Evolutionary conservation across 1,140 invertebrate genomes (phyloP).

Genomic region (Dendrolimus punctatus): DNA sequence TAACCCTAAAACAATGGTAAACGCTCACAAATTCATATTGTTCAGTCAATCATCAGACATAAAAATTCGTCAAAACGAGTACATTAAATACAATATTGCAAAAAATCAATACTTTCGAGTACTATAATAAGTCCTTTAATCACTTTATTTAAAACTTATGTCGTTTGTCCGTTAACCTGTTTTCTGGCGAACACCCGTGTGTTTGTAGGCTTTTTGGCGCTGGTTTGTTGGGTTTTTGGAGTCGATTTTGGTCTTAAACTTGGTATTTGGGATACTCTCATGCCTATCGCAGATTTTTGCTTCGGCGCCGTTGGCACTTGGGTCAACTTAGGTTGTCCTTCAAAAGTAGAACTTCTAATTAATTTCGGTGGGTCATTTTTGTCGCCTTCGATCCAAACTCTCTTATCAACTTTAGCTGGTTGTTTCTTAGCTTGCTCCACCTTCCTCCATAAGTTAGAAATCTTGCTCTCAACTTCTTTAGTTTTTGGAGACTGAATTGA

Average conservation of each 20-base stretch:
- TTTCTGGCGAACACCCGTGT: constrained; percentile 38
- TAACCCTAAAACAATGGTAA: too few relatives aligned
- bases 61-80: too few relatives aligned
- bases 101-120: background rate
- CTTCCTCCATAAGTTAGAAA: constrained; percentile 90
- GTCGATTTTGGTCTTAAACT: constrained; percentile 39
- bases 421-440: constrained; percentile 83
- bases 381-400: constrained; percentile 75
- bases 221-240: constrained; percentile 17
- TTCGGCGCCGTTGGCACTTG: constrained; percentile 46
- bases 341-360: constrained; percentile 81
- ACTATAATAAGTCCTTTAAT: background rate
- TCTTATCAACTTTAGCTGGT: constrained; percentile 74
- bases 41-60: too few relatives aligned
- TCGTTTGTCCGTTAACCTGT: constrained; percentile 32
- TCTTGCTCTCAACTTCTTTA: constrained; percentile 87
- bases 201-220: constrained; percentile 30
- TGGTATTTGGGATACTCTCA: constrained; percentile 58
- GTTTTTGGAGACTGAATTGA: constrained; percentile 69
- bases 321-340: constrained; percentile 71
- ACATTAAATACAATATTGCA: background rate
- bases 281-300: constrained; percentile 64
- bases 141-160: constrained; percentile 14
- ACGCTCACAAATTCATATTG: too few relatives aligned
- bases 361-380: constrained; percentile 65